Conservation (phyloP, 2,888 invertebrate species). For the Myathropa florea region DNA sequence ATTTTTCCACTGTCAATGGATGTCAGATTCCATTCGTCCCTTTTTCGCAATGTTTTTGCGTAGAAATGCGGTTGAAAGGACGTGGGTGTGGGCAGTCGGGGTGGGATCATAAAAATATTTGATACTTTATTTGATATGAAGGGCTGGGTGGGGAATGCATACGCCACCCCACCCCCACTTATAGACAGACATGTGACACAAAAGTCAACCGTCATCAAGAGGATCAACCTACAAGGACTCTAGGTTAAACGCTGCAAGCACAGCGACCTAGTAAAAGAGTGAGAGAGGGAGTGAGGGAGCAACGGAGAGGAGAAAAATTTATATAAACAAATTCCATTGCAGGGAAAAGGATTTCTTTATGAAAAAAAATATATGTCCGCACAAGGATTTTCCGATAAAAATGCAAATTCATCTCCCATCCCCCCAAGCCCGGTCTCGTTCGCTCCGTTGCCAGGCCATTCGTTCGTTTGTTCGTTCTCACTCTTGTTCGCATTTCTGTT, state of each 20-base stretch:
- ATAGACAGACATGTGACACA: conserved; percentile 50
- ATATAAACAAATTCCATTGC: conserved; percentile 33
- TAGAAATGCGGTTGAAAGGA: conserved; percentile 16
- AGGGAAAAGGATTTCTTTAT: conserved; percentile 23
- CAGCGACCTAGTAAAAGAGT: too few species aligned
- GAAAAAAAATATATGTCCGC: background rate
- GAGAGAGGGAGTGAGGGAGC: background rate
- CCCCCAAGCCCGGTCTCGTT: background rate
- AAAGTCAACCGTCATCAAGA: conserved; percentile 54
- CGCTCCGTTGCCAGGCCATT: background rate
- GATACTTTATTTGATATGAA: conserved; percentile 50
- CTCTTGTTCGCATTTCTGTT: conserved; percentile 1
- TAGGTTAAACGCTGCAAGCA: conserved; percentile 25
- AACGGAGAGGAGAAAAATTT: background rate
- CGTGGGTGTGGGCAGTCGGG: background rate
- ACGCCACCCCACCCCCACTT: background rate
- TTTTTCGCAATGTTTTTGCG: background rate
- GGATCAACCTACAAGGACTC: conserved; percentile 21
- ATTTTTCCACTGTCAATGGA: conserved; percentile 21
- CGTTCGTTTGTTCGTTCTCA: conserved; percentile 10
- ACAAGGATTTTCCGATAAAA: conserved; percentile 53
- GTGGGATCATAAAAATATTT: conserved; percentile 58
- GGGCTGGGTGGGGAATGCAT: conserved; percentile 11
- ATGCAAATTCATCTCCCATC: conserved; percentile 53
- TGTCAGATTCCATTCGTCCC: conserved; percentile 19